phyloP scores from a whole-genome alignment of 2,888 invertebrate species.

The Melanophora roralis region DNA sequence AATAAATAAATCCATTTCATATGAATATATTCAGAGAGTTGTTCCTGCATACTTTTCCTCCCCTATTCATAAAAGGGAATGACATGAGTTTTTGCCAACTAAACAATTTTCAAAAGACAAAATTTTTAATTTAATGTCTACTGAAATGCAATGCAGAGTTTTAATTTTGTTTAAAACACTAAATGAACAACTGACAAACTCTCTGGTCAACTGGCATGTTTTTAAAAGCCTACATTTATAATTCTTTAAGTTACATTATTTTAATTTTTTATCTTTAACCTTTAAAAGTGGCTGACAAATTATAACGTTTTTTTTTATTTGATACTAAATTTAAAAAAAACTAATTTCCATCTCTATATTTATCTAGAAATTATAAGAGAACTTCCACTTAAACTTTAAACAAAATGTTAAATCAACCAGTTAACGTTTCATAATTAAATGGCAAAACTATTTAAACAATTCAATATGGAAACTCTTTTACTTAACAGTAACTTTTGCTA shows the following conservation, averaged over 20 bases:
- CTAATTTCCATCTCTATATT: neutral
- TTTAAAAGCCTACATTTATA: slow-evolving; percentile 14
- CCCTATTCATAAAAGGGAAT: too few species aligned
- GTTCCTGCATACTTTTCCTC: too few species aligned
- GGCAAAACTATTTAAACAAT: neutral
- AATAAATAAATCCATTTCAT: too few species aligned
- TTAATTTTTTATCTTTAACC: too few species aligned
- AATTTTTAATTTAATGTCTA: slow-evolving; percentile 42
- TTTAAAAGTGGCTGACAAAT: too few species aligned
- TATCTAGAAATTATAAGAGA: slow-evolving; percentile 5
- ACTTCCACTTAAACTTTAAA: slow-evolving; percentile 39
- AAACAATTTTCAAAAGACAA: slow-evolving; percentile 42
- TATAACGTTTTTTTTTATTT: too few species aligned
- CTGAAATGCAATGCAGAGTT: too few species aligned
- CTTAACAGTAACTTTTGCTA: neutral
- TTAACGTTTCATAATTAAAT: slow-evolving; percentile 39
- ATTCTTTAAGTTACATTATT: slow-evolving; percentile 7
- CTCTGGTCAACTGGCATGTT: neutral
- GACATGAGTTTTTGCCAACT: too few species aligned
- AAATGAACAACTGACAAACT: neutral
- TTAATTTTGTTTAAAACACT: neutral
- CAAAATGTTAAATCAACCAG: slow-evolving; percentile 48
- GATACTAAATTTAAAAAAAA: too few species aligned
- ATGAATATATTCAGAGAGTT: too few species aligned
- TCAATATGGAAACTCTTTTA: neutral